phyloP scores from a whole-genome alignment of 2,888 invertebrate species.

The Catocala fraxini region DNA sequence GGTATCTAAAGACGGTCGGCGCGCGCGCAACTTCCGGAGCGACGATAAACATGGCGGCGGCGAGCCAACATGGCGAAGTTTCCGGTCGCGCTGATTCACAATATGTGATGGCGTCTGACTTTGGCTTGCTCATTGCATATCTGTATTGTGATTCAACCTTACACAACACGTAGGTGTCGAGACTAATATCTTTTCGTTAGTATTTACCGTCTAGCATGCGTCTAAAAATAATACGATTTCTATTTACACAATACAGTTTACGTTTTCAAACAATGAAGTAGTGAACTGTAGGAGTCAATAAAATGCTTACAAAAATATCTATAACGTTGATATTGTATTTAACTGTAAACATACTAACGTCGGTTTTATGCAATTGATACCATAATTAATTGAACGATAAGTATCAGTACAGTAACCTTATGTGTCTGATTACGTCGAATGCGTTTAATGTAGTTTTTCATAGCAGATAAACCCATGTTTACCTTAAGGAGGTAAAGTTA shows the following conservation, averaged over 20 bases:
- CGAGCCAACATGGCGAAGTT: slow-evolving; percentile 85
- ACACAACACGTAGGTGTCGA: slow-evolving; percentile 78
- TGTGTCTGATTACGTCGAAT: slow-evolving; percentile 23
- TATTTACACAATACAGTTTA: slow-evolving; percentile 16
- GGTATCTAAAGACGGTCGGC: slow-evolving; percentile 82
- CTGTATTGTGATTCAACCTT: slow-evolving; percentile 83
- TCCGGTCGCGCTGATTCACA: slow-evolving; percentile 85
- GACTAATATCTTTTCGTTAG: slow-evolving; percentile 65
- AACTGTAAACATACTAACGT: neutral
- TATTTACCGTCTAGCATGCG: slow-evolving; percentile 68
- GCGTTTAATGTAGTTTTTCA: slow-evolving; percentile 24
- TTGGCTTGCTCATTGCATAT: slow-evolving; percentile 84
- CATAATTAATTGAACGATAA: slow-evolving; percentile 10
- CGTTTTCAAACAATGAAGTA: slow-evolving; percentile 9
- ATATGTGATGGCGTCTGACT: slow-evolving; percentile 71
- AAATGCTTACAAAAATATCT: neutral
- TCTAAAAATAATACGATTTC: slow-evolving; percentile 37
- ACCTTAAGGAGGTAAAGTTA: slow-evolving; percentile 44
- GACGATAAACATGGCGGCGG: slow-evolving; percentile 84
- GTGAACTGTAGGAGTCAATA: neutral
- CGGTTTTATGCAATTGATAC: neutral
- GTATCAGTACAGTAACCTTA: neutral
- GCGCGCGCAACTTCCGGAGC: slow-evolving; percentile 86
- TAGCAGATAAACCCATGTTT: slow-evolving; percentile 23
- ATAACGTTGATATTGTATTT: neutral